Percentiles rank a stretch among this genome's conserved stretches.
Conservation (phyloP, 2,888 invertebrate genomes). For the Coelinius sp. region DNA sequence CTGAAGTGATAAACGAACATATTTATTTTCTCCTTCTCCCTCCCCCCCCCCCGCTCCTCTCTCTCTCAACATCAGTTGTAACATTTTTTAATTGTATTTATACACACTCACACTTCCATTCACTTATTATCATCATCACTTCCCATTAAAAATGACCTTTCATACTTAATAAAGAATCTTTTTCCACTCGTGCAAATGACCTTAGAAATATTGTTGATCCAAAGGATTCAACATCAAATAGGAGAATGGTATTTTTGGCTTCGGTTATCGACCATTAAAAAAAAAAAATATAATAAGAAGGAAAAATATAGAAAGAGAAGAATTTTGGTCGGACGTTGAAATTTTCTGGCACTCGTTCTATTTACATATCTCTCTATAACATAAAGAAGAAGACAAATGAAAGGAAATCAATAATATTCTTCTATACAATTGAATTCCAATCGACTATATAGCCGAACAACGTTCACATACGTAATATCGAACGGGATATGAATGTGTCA, state of each 20-base stretch:
- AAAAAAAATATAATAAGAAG: background rate
- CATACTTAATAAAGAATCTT: slow-evolving; percentile 17
- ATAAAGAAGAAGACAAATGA: slow-evolving; percentile 3
- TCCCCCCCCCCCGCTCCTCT: background rate
- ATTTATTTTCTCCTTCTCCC: no score
- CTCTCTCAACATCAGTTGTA: background rate
- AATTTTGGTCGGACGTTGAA: slow-evolving; percentile 4
- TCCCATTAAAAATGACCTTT: background rate
- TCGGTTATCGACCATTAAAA: background rate
- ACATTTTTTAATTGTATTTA: background rate
- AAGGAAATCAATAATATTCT: background rate
- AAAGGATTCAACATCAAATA: background rate
- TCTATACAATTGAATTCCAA: background rate
- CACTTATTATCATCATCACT: background rate
- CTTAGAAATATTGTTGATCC: background rate
- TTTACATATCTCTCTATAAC: background rate
- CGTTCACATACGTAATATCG: background rate
- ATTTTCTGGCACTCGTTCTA: slow-evolving; percentile 6
- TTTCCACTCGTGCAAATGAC: background rate
- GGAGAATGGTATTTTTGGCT: slow-evolving; percentile 1
- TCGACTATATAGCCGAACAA: background rate
- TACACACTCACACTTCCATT: background rate
- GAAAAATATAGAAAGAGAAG: background rate
- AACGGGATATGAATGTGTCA: background rate
- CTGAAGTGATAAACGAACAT: background rate